Evolutionary conservation across 2,797 vertebrate genomes (phyloP).

Genomic region (Hypotaenidia philippensis): DNA sequence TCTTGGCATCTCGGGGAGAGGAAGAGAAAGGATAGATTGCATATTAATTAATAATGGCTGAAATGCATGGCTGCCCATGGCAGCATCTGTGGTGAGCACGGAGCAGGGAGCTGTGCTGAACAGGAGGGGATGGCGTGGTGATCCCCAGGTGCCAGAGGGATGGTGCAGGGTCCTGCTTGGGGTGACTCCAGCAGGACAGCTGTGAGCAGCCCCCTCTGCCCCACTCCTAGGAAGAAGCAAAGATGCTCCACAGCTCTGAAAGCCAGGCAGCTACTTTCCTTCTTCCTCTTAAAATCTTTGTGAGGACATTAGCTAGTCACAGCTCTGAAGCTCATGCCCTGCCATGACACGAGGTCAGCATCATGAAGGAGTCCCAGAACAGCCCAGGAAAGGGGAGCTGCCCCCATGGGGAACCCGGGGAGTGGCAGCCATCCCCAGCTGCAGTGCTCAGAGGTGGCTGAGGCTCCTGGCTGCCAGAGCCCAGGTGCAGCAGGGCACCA

Average conservation of each 20-base stretch:
- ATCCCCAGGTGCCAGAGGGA: too few species aligned
- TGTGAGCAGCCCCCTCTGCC: not conserved
- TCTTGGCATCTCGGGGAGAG: not conserved
- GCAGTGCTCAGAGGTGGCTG: not conserved
- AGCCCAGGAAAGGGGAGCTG: not conserved
- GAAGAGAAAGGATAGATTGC: conserved; percentile 9
- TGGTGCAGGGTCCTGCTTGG: not conserved
- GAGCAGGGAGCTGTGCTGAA: not conserved
- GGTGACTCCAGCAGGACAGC: not conserved
- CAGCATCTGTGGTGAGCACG: not conserved
- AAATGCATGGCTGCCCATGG: not conserved
- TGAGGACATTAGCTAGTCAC: not conserved
- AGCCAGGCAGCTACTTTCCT: not conserved
- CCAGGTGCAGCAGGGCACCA: accelerated
- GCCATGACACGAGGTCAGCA: not conserved
- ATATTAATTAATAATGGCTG: conserved; percentile 52
- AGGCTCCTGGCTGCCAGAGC: not conserved
- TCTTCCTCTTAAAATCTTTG: not conserved
- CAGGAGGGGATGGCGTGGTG: accelerated
- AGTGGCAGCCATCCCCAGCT: not conserved
- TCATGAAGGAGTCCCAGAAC: not conserved
- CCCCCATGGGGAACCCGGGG: not conserved
- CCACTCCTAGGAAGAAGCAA: not conserved
- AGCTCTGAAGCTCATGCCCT: not conserved
- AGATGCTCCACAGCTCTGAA: not conserved